phyloP scores from a whole-genome alignment of 92 coral and sea anemone genomes.

The Palythoa grandis region DNA sequence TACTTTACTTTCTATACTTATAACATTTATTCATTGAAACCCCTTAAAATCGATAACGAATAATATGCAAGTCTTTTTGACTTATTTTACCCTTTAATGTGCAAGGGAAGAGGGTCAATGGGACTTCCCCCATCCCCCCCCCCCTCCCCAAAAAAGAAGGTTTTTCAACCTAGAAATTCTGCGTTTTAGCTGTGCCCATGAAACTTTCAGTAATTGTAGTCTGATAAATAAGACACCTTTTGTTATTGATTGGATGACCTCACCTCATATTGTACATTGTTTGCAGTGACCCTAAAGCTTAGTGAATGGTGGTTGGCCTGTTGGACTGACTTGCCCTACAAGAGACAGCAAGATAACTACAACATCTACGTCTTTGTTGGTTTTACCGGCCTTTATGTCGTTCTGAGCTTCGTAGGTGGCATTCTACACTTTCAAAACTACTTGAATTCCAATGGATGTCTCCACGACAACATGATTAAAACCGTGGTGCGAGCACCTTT shows the following conservation, averaged over 20 bases:
- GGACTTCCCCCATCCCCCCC: no score
- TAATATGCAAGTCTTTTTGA: no score
- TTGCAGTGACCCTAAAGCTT: conserved; percentile 40
- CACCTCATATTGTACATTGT: background rate
- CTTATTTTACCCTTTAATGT: no score
- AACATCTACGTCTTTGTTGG: conserved; percentile 31
- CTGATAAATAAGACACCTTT: no score
- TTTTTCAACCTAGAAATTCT: background rate
- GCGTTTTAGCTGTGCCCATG: no score
- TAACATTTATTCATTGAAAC: no score
- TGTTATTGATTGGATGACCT: no score
- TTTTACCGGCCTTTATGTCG: background rate
- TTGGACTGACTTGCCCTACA: conserved; percentile 35
- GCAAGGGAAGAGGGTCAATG: no score
- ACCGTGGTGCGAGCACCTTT: conserved; percentile 34
- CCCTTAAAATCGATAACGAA: no score
- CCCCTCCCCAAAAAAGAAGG: no score
- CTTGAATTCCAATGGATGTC: conserved; percentile 37
- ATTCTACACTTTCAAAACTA: conserved; percentile 32
- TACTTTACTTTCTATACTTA: no score
- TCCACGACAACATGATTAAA: conserved; percentile 38
- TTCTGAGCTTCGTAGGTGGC: conserved; percentile 25
- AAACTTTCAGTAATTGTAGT: no score
- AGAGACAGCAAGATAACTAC: conserved; percentile 23
- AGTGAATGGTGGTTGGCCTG: conserved; percentile 45